Evolutionary conservation across 2,797 vertebrate genomes (phyloP).

Genomic region (Cyclopterus lumpus): DNA sequence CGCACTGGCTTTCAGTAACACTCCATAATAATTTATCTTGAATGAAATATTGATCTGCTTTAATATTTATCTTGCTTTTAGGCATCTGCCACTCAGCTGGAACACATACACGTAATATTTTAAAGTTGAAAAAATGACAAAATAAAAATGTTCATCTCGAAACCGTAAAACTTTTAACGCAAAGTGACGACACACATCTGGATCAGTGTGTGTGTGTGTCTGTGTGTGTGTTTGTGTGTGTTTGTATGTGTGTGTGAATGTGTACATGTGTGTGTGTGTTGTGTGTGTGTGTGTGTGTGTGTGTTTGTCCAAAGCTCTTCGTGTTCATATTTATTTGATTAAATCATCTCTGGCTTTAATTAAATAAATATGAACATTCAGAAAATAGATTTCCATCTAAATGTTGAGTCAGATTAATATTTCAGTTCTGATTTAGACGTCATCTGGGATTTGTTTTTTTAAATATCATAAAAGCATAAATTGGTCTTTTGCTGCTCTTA

Average conservation of each 20-base stretch:
- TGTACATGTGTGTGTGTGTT: background rate
- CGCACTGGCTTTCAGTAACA: constrained; percentile 57
- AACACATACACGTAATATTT: constrained; percentile 3
- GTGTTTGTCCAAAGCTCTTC: background rate
- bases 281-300: background rate
- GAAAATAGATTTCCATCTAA: constrained; percentile 19
- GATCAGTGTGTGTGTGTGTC: background rate
- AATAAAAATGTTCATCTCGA: constrained; percentile 43
- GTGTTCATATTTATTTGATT: constrained; percentile 47
- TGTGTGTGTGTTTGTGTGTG: background rate
- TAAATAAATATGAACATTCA: constrained; percentile 53
- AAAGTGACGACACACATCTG: constrained; percentile 10
- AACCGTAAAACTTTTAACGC: constrained; percentile 55
- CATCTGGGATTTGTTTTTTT: background rate
- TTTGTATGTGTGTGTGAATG: background rate
- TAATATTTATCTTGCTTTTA: constrained; percentile 74
- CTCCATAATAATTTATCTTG: constrained; percentile 62
- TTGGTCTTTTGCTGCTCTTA: constrained; percentile 16
- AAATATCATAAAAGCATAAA: constrained; percentile 24
- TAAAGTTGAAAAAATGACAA: constrained; percentile 44
- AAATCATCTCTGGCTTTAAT: constrained; percentile 31
- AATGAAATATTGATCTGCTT: constrained; percentile 69
- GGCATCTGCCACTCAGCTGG: constrained; percentile 12
- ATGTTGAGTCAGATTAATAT: constrained; percentile 12
- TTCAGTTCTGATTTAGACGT: constrained; percentile 14